These are phyloP conservation scores for Indicator indicator DNA, from an alignment of 2,113 vertebrate genomes.

Conservation along the genomic window DNA sequence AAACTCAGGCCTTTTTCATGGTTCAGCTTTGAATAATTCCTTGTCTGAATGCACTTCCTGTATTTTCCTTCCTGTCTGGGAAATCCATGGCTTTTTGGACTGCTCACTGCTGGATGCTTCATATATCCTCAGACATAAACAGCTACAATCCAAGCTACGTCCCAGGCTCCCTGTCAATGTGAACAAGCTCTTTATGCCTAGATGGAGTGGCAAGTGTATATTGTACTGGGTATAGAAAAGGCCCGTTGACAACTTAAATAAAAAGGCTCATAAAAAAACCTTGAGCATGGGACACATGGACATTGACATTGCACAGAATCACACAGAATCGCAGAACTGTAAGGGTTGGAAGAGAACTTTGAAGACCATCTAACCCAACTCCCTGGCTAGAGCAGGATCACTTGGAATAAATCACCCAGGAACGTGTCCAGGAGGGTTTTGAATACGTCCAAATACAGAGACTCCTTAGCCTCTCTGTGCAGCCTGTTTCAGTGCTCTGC, in stretches of 20 bases:
- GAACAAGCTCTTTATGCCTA: neutral
- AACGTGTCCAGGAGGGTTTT: too few species aligned
- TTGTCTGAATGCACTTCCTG: neutral
- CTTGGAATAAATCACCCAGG: too few species aligned
- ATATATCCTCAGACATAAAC: neutral
- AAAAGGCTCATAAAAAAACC: accelerated
- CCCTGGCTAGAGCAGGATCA: too few species aligned
- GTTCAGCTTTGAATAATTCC: neutral
- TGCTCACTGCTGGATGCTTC: neutral
- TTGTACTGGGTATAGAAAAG: neutral
- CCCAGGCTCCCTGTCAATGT: accelerated
- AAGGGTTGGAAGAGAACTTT: too few species aligned
- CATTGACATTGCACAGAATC: accelerated
- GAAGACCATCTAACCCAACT: too few species aligned
- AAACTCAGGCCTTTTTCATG: neutral
- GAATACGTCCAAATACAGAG: too few species aligned
- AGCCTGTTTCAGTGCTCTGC: too few species aligned
- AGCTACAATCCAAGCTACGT: neutral
- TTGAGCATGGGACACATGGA: neutral
- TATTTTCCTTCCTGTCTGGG: neutral
- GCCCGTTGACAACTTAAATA: neutral
- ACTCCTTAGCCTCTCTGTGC: too few species aligned
- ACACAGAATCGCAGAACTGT: too few species aligned
- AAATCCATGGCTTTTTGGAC: neutral
- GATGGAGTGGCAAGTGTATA: accelerated